Evolutionary conservation across 2,797 vertebrate genomes (phyloP).

Genomic region (Buphagus erythrorhynchus): DNA sequence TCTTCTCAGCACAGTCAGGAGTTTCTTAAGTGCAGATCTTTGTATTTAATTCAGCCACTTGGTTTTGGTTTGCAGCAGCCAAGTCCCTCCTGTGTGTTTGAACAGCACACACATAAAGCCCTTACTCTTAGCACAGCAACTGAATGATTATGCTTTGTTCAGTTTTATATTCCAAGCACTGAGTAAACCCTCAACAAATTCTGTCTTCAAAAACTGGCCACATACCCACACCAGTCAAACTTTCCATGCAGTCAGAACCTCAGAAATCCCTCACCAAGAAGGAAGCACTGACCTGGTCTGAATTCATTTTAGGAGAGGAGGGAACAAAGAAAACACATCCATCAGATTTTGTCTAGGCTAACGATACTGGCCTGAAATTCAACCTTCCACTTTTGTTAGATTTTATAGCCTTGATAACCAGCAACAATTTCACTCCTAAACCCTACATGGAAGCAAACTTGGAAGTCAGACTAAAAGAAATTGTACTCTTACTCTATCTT

Average conservation of each 20-base stretch:
- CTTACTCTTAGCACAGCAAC: not conserved
- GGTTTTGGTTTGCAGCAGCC: not conserved
- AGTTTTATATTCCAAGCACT: not conserved
- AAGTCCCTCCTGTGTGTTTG: not conserved
- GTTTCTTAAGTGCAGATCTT: not conserved
- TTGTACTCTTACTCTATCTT: not conserved
- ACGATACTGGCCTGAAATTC: not conserved
- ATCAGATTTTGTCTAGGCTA: constrained; percentile 12
- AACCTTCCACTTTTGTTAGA: not conserved
- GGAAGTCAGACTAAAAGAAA: not conserved
- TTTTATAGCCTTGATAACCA: not conserved
- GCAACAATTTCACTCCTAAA: not conserved
- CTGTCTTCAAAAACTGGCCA: not conserved
- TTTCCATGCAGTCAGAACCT: constrained; percentile 59
- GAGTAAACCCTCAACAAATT: constrained; percentile 19
- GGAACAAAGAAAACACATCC: not conserved
- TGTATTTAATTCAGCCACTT: not conserved
- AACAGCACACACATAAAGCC: not conserved
- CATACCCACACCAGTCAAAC: not conserved
- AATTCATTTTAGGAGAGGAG: not conserved
- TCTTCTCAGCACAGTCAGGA: not conserved
- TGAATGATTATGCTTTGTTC: not conserved
- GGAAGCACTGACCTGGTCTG: not conserved
- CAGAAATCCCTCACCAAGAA: constrained; percentile 2
- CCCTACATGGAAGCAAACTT: not conserved